Conservation (phyloP, 2,797 vertebrate genomes). For the Hemitrygon akajei region DNA sequence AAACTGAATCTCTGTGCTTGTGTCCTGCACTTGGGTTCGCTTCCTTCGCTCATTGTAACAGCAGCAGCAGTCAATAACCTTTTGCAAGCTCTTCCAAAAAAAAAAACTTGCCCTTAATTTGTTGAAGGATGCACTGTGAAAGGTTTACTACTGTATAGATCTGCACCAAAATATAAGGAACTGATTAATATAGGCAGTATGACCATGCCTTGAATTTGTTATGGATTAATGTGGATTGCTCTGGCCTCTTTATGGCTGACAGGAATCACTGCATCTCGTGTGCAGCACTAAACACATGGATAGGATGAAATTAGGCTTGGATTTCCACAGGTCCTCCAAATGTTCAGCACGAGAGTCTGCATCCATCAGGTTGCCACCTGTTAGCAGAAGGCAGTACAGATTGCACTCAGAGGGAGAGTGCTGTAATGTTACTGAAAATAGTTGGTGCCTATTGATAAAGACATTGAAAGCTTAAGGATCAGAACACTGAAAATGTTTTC, state of each 20-base stretch:
- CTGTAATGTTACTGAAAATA: neutral
- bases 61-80: neutral
- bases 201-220: neutral
- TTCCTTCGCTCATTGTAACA: too few species aligned
- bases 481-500: neutral
- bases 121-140: neutral
- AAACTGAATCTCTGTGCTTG: too few species aligned
- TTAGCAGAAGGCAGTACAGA: neutral
- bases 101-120: neutral
- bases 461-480: neutral
- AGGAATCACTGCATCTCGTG: neutral
- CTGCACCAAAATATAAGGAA: neutral
- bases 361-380: neutral
- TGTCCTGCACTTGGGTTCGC: too few species aligned
- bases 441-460: neutral
- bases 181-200: neutral
- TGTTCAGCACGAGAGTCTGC: neutral
- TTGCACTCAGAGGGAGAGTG: neutral
- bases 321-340: neutral
- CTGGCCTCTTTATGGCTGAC: neutral
- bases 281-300: neutral
- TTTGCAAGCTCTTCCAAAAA: neutral
- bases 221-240: neutral
- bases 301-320: neutral
- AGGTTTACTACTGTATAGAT: neutral